phyloP scores from a whole-genome alignment of 2,888 invertebrate genomes.

The Orthonevra nobilis region DNA sequence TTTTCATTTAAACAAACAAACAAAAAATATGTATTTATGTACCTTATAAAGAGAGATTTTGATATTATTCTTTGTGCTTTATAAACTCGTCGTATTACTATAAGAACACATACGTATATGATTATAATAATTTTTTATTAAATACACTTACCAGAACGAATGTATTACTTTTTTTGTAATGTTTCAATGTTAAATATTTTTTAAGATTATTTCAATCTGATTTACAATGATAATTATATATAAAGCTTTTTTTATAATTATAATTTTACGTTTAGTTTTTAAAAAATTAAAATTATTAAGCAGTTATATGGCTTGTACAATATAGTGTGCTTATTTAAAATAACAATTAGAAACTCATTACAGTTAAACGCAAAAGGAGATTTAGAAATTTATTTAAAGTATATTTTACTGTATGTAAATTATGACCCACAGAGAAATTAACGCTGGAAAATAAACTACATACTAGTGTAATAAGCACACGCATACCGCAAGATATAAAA shows the following conservation, averaged over 20 bases:
- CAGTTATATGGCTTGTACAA: too few species aligned
- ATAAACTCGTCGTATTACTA: conserved; percentile 42
- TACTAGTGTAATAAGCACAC: conserved; percentile 57
- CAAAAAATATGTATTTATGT: conserved; percentile 68
- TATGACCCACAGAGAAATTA: too few species aligned
- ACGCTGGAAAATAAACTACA: conserved; percentile 25
- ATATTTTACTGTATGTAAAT: too few species aligned
- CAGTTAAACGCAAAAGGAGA: conserved; percentile 4
- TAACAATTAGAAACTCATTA: conserved; percentile 31
- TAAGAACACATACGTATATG: too few species aligned
- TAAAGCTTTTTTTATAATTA: conserved; percentile 15
- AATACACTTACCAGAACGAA: conserved; percentile 32
- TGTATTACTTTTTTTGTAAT: conserved; percentile 33
- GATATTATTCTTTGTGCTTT: conserved; percentile 66
- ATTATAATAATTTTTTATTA: conserved; percentile 35
- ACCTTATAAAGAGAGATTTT: conserved; percentile 66
- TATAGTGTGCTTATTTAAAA: conserved; percentile 49
- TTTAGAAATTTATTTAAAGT: conserved; percentile 1
- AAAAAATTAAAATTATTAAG: too few species aligned
- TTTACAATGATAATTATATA: too few species aligned
- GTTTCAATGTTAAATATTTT: conserved; percentile 52
- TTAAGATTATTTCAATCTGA: conserved; percentile 42
- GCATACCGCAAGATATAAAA: conserved; percentile 11
- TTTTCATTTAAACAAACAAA: conserved; percentile 38
- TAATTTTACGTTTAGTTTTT: too few species aligned